Evolutionary conservation across 2,797 vertebrate genomes (phyloP).

Genomic region (Perodicticus potto): DNA sequence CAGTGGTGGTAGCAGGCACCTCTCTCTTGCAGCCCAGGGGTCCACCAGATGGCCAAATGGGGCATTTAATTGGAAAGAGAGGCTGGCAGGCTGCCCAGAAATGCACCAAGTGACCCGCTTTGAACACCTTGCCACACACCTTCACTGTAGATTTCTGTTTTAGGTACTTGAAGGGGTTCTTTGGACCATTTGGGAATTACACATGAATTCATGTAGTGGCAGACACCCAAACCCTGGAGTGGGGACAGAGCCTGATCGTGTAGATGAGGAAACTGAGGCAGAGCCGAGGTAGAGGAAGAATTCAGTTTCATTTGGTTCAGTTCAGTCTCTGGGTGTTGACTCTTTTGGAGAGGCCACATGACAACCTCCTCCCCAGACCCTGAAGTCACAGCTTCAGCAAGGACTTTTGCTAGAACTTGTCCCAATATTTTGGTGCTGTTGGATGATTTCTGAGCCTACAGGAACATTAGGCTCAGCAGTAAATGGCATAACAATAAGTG

Average conservation of each 20-base stretch:
- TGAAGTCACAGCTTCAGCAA: not conserved
- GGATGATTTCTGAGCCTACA: not conserved
- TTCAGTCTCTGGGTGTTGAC: not conserved
- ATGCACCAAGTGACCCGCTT: not conserved
- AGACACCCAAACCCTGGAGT: accelerated
- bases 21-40: conserved; percentile 6
- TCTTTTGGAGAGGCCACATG: not conserved
- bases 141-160: not conserved
- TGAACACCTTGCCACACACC: not conserved
- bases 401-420: no score
- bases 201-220: accelerated
- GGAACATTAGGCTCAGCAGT: accelerated
- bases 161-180: not conserved
- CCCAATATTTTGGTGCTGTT: accelerated
- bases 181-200: not conserved
- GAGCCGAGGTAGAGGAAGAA: not conserved
- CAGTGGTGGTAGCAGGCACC: not conserved
- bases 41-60: conserved; percentile 66
- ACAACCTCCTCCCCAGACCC: accelerated
- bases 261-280: not conserved
- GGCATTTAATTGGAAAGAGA: conserved; percentile 63
- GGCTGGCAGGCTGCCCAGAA: conserved; percentile 67
- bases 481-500: accelerated
- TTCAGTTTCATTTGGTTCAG: not conserved
- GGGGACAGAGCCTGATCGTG: accelerated